These are phyloP conservation scores for Ctenodactylus gundi DNA, from an alignment of 2,113 vertebrate genomes.

Conservation along the genomic window DNA sequence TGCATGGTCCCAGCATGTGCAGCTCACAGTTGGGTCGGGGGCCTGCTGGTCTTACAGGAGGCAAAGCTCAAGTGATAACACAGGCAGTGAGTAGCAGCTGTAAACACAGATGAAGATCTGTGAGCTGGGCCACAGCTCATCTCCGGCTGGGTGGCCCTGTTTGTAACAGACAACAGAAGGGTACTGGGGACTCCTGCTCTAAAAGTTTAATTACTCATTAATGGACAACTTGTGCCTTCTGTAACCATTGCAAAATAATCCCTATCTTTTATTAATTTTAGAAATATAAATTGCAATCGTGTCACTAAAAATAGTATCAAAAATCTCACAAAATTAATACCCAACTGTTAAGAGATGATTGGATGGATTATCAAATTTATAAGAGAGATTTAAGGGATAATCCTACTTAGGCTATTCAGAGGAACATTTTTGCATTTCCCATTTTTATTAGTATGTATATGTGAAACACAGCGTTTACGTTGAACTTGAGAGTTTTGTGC, in stretches of 20 bases:
- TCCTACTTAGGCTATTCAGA: neutral
- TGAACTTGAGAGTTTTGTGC: too few relatives aligned
- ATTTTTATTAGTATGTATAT: neutral
- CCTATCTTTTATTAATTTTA: conserved; percentile 13
- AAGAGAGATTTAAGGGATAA: neutral
- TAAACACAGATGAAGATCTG: too few relatives aligned
- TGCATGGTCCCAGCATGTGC: too few relatives aligned
- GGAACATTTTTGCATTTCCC: neutral
- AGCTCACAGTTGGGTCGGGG: too few relatives aligned
- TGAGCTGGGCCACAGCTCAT: too few relatives aligned
- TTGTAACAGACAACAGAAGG: too few relatives aligned
- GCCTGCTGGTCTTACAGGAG: too few relatives aligned
- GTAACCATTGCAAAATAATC: neutral
- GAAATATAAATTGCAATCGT: conserved; percentile 30
- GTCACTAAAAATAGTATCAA: conserved; percentile 19
- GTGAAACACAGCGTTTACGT: too few relatives aligned
- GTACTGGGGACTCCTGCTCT: too few relatives aligned
- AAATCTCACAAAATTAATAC: conserved; percentile 29
- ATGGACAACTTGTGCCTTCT: neutral
- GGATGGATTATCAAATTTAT: neutral
- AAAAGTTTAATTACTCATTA: conserved; percentile 30
- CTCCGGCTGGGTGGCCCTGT: too few relatives aligned
- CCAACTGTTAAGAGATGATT: neutral
- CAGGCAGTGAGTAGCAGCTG: too few relatives aligned
- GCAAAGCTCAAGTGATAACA: too few relatives aligned